These are phyloP conservation scores for Aleiodes testaceus DNA, from an alignment of 2,888 invertebrate species.

Conservation along the genomic window DNA sequence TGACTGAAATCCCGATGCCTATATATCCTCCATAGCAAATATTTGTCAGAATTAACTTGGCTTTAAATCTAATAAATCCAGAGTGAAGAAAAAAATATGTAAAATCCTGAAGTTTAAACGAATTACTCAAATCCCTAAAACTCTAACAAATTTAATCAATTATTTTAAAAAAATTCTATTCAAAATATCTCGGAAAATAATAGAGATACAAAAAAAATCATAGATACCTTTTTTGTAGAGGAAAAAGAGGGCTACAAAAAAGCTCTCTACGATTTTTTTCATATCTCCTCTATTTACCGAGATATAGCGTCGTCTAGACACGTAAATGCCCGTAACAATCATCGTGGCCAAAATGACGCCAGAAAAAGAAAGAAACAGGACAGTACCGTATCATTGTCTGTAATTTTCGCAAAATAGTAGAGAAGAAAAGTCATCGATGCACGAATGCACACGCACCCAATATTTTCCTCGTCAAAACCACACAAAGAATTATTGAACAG, in stretches of 20 bases:
- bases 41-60: constrained; percentile 66
- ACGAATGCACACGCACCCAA: constrained; percentile 33
- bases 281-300: no score
- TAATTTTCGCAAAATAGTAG: not conserved
- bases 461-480: constrained; percentile 44
- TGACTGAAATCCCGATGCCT: constrained; percentile 58
- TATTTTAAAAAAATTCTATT: no score
- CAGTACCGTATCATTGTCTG: constrained; percentile 17
- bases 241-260: no score
- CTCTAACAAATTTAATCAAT: no score
- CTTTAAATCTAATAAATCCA: constrained; percentile 20
- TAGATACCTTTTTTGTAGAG: no score
- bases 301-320: constrained; percentile 1
- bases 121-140: not conserved
- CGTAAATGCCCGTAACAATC: not conserved
- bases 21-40: constrained; percentile 64
- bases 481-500: constrained; percentile 54
- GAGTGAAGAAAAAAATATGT: constrained; percentile 33
- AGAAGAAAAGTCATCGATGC: constrained; percentile 18
- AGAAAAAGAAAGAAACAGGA: not conserved
- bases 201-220: no score
- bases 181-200: no score
- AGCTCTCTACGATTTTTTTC: no score
- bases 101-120: constrained; percentile 28
- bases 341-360: constrained; percentile 21